phyloP scores from a whole-genome alignment of 2,113 vertebrate species.

The Lynx canadensis region DNA sequence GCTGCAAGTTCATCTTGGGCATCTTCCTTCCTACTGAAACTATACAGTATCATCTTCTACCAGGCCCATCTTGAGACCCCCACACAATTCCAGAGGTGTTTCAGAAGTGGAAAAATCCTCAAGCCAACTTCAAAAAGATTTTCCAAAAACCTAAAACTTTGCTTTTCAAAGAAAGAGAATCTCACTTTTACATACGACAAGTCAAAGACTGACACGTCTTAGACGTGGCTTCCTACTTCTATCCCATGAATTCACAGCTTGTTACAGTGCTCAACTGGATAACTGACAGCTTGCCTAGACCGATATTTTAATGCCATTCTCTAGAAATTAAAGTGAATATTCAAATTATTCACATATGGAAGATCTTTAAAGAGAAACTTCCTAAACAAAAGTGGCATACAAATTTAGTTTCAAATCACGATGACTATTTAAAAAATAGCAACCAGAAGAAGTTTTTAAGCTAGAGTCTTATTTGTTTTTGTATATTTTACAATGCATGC shows the following conservation, averaged over 20 bases:
- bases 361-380: slow-evolving; percentile 66
- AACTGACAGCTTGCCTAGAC: slow-evolving; percentile 63
- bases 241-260: slow-evolving; percentile 51
- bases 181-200: slow-evolving; percentile 24
- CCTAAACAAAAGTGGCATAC: slow-evolving; percentile 72
- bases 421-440: slow-evolving; percentile 50
- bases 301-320: slow-evolving; percentile 62
- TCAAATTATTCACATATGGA: slow-evolving; percentile 79
- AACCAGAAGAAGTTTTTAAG: slow-evolving; percentile 57
- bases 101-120: background rate
- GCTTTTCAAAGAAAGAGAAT: slow-evolving; percentile 37
- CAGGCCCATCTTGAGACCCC: background rate
- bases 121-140: background rate
- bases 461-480: slow-evolving; percentile 4
- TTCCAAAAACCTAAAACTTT: background rate
- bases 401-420: slow-evolving; percentile 65
- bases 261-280: slow-evolving; percentile 42
- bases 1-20: slow-evolving; percentile 36
- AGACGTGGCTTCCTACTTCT: slow-evolving; percentile 47
- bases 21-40: background rate
- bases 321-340: slow-evolving; percentile 64
- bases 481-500: background rate
- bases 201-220: slow-evolving; percentile 60
- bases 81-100: background rate
- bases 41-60: slow-evolving; percentile 16